phyloP scores from a whole-genome alignment of 2,797 vertebrate genomes.

The Gymnodraco acuticeps region DNA sequence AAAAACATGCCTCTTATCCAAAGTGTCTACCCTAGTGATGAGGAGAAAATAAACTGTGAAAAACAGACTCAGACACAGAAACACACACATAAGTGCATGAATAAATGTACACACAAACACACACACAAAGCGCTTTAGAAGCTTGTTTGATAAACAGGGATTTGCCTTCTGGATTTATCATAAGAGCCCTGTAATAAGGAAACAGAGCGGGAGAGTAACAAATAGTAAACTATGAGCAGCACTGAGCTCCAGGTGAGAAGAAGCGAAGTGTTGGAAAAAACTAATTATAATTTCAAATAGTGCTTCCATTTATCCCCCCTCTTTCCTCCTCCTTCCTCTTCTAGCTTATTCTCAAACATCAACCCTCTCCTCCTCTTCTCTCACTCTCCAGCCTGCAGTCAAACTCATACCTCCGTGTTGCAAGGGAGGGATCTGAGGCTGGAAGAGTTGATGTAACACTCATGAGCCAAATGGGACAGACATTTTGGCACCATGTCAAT shows the following conservation, averaged over 20 bases:
- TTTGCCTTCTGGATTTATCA: conserved; percentile 72
- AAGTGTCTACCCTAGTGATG: conserved; percentile 48
- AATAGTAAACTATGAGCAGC: conserved; percentile 54
- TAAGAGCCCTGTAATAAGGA: conserved; percentile 59
- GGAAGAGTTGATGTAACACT: conserved; percentile 33
- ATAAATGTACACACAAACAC: conserved; percentile 20
- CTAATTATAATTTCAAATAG: conserved; percentile 74
- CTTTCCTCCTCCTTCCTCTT: background rate
- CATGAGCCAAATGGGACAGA: conserved; percentile 8
- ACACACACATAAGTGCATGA: conserved; percentile 26
- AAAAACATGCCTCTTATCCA: conserved; percentile 28
- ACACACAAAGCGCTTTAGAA: conserved; percentile 23
- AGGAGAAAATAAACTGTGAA: conserved; percentile 42
- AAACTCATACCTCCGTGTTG: conserved; percentile 14
- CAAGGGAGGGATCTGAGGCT: conserved; percentile 34
- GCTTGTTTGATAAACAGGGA: conserved; percentile 56
- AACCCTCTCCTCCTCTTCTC: background rate
- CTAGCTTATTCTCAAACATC: conserved; percentile 38
- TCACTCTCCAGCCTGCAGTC: conserved; percentile 36
- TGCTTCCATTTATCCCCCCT: conserved; percentile 28
- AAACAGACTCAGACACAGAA: conserved; percentile 20
- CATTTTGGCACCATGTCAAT: conserved; percentile 9
- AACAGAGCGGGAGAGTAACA: conserved; percentile 48
- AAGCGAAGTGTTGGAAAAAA: conserved; percentile 42
- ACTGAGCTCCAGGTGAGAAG: conserved; percentile 46